Evolutionary conservation across 2,888 invertebrate genomes (phyloP).

Genomic region (Mimachlamys varia): DNA sequence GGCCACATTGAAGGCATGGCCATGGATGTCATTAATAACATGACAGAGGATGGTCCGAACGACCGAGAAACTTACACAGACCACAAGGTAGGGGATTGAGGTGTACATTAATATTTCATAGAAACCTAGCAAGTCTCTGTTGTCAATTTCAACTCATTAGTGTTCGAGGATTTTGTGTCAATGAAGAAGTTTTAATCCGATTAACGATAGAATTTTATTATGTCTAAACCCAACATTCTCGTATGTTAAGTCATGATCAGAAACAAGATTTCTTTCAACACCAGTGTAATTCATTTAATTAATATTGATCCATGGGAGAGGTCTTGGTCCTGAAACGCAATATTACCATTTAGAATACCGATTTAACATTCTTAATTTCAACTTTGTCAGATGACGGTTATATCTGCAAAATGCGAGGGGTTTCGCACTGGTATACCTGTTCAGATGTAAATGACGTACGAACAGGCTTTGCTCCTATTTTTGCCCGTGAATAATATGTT

Average conservation of each 20-base stretch:
- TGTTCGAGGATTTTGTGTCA: neutral
- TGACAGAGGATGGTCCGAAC: neutral
- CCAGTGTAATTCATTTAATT: neutral
- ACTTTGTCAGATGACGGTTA: no score
- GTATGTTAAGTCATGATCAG: neutral
- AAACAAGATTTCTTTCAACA: neutral
- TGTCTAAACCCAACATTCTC: neutral
- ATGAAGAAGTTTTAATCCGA: neutral
- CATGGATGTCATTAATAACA: neutral
- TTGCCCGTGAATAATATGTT: no score
- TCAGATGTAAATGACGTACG: no score
- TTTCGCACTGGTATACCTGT: no score
- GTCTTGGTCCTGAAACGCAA: no score
- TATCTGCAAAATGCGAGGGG: no score
- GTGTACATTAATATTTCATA: neutral
- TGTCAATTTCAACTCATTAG: neutral
- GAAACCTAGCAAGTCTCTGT: neutral
- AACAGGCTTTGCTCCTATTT: no score
- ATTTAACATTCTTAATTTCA: no score
- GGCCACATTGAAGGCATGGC: neutral
- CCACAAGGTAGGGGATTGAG: neutral
- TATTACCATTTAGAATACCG: no score
- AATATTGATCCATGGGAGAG: no score
- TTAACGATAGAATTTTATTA: neutral
- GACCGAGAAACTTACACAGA: neutral